Base-by-base conservation (phyloP, 2,797 vertebrate genomes). In the Hypotaenidia okinawae region DNA sequence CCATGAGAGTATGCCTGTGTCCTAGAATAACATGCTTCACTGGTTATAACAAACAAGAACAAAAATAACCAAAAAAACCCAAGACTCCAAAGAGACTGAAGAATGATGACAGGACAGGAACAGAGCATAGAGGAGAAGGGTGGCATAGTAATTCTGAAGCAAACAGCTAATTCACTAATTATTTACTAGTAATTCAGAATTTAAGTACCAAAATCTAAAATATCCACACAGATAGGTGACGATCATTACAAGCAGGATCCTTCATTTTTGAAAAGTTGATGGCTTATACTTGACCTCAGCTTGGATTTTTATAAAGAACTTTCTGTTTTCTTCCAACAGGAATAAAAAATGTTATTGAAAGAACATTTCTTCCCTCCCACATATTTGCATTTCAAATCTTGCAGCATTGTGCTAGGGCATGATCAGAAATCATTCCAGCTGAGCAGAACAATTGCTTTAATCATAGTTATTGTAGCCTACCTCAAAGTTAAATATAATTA, bases 371-470 rank as follows among this genome's bases (percentile, higher is more conserved):
- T 72, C n/a, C 54, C 54, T 91, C 47, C 51, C 43, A 55, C 19
- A 28, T 78, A 89, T 91, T 91, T 92, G 87, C 84, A 86, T 96
- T 96, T 92, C 73, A 92, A 88, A 94, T 89, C 59, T 78, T 90
- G 51, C 73, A 84, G 66, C 55, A 73, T 16, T 93, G 89, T 89
- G 87, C 62, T 86, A 76, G 41, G 73, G 27, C 82, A 92, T n/a
- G 70, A 93, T 78, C 82, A 96, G 82, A 86, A 93, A 93, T 91
- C 66, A 92, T 86, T 94, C 79, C 82, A 66, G 87, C 79, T 94
- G 82, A 95, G 87, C 21, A 70, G 92, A 96, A 97, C 92, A 96
- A 97, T 95, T 78, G 79, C 82, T 93, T 90, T 95, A 96, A 97
- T 91, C 89, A 94, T 17, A 91, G 91, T 88, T 94, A 93, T 67